Evolutionary conservation across 1,140 invertebrate genomes (phyloP).

Genomic region (Physella acuta): DNA sequence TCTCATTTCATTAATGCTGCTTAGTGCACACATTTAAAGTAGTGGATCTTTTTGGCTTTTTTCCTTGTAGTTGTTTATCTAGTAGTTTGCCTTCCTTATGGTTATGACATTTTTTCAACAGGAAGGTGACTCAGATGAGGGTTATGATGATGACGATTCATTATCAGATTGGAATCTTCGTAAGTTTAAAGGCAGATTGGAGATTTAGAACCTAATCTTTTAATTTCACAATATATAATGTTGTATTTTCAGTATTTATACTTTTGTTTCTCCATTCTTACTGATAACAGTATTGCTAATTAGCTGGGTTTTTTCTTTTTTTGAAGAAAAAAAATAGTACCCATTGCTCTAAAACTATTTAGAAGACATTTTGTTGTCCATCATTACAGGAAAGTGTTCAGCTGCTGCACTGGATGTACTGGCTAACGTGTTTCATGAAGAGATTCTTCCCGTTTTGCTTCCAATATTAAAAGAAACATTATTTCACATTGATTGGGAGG

Average conservation of each 20-base stretch:
- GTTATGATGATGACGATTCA: constrained; percentile 75
- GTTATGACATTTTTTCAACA: constrained; percentile 69
- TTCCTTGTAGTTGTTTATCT: no score
- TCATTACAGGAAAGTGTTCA: constrained; percentile 80
- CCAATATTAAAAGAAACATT: constrained; percentile 96
- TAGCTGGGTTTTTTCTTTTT: no score
- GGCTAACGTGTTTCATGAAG: constrained; percentile 95
- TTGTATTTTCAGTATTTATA: no score
- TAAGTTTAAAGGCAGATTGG: no score
- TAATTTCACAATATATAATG: no score
- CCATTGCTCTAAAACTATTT: no score
- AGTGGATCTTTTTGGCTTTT: background rate
- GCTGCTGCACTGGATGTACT: constrained; percentile 96
- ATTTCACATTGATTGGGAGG: constrained; percentile 93
- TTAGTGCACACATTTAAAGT: background rate
- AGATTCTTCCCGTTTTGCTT: constrained; percentile 88
- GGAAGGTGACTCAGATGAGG: constrained; percentile 66
- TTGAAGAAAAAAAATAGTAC: no score
- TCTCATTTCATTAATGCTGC: background rate
- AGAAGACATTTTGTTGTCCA: background rate
- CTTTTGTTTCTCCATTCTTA: no score
- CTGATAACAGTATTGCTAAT: no score
- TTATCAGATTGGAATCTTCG: constrained; percentile 90
- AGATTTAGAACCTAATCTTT: no score
- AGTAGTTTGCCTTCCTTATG: no score